These are phyloP conservation scores for Arctocebus calabarensis DNA, from an alignment of 2,797 vertebrate species.

Conservation along the genomic window DNA sequence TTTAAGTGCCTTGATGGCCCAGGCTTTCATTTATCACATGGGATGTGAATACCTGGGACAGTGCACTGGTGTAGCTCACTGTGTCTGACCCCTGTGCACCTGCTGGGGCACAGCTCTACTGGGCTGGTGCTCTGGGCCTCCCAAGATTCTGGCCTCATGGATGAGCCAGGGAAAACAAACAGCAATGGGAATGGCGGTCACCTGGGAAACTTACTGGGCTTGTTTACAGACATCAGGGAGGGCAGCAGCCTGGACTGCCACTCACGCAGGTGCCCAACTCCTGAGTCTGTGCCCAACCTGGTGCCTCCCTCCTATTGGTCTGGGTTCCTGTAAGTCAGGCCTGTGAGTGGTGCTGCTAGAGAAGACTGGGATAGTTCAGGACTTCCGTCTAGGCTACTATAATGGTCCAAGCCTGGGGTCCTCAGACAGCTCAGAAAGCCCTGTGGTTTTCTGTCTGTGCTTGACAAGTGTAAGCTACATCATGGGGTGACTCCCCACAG, in stretches of 20 bases:
- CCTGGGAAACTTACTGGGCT: not conserved
- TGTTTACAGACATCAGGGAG: not conserved
- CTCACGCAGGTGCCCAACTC: not conserved
- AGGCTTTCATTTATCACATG: fast-evolving
- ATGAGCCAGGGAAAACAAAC: not conserved
- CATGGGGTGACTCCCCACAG: not conserved
- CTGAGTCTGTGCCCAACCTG: not conserved
- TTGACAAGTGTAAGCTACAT: not conserved
- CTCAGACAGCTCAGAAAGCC: not conserved
- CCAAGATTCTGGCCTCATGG: fast-evolving
- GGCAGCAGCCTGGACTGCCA: not conserved
- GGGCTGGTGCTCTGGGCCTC: not conserved
- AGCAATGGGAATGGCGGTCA: fast-evolving
- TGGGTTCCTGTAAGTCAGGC: not conserved
- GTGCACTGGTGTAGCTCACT: not conserved
- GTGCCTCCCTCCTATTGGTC: fast-evolving
- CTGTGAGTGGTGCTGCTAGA: not conserved
- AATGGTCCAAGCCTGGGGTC: not conserved
- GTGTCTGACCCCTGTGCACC: not conserved
- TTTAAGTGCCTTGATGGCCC: fast-evolving
- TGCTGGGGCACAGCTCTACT: not conserved
- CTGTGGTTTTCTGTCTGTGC: not conserved
- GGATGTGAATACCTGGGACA: no score
- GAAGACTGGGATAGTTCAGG: not conserved
- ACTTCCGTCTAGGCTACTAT: not conserved